Base-by-base conservation (phyloP, 2,888 invertebrate genomes). In the Arenicola marina region DNA sequence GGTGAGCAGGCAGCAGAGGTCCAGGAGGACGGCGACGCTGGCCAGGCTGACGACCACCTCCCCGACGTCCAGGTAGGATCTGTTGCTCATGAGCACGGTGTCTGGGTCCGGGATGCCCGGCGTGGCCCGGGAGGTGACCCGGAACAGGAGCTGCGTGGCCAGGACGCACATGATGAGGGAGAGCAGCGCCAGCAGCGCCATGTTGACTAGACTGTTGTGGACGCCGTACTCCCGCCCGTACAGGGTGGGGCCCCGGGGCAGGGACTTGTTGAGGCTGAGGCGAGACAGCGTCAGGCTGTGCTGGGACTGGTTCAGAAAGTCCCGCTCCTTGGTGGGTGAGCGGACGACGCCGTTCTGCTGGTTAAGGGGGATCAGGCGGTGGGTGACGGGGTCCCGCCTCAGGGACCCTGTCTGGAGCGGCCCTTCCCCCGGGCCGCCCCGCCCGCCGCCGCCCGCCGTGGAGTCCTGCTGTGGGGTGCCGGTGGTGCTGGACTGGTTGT, bases 11-110 rank as follows among this genome's bases (percentile, higher is more conserved):
- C 95, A 95, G 86, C 93, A 93, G 67, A 95, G 87, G 85, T 95
- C 92, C 72, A 95, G 85, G 33, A 92, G 92, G 58, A 95, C 86
- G 68, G 94, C 93, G 78, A 95, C 87, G 64, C 93, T 92, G 81
- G 93, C 92, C 78, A 95, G 86, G 33, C 93, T 93, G 80, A 94
- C 87, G 56, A 93, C 93, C 79, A 94, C 94, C 87, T 95, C 94
- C 83, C 92, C 92, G 69, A 95, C 92, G 75, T 92, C 90, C 65
- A 91, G 90, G 80, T 92, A 92, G 81, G 93, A 93, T 78, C 88
- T 88, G 79, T 84, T 86, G 76, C 84, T 34, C 21, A 44, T 31
- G 7, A 64, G 46, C 7, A 63, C 57, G 43, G 66, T 66, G 18
- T 61, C 28, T n/a, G 60, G 28, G 26, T 24, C 26, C 21, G 15